A percentile compares a stretch with the other conserved stretches of the same genome.
phyloP scores from a whole-genome alignment of 2,113 vertebrate genomes.

The Gorsachius goisagi region DNA sequence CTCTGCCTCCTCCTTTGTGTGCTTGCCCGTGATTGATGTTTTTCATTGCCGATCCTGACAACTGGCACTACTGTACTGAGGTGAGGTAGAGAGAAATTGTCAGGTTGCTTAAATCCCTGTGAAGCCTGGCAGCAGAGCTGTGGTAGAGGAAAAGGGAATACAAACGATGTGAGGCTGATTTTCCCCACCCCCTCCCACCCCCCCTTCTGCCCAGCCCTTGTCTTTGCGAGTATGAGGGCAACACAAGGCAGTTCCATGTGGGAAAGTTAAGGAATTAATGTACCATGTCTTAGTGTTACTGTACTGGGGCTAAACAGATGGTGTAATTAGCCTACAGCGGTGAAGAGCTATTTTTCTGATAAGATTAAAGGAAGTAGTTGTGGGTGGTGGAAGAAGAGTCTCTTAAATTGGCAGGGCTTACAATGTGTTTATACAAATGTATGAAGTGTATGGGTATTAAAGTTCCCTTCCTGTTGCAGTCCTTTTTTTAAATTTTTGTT shows the following conservation, averaged over 20 bases:
- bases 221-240: slow-evolving; percentile 54
- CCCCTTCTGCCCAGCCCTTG: slow-evolving; percentile 6
- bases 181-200: accelerated
- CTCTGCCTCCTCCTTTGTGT: not conserved
- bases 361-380: slow-evolving; percentile 73
- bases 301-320: slow-evolving; percentile 76
- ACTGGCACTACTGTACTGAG: slow-evolving; percentile 30
- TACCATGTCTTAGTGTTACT: slow-evolving; percentile 69
- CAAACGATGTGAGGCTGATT: slow-evolving; percentile 32
- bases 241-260: slow-evolving; percentile 54
- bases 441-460: not conserved
- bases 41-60: slow-evolving; percentile 65
- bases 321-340: slow-evolving; percentile 75
- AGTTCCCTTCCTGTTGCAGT: not conserved
- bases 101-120: slow-evolving; percentile 51
- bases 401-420: slow-evolving; percentile 50
- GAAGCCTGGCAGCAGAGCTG: slow-evolving; percentile 39
- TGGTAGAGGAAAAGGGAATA: slow-evolving; percentile 37
- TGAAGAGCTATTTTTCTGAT: slow-evolving; percentile 68
- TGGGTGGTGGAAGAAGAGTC: slow-evolving; percentile 62
- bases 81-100: slow-evolving; percentile 58
- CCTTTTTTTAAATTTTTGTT: not conserved
- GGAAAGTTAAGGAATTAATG: slow-evolving; percentile 76
- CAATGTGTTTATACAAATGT: slow-evolving; percentile 19
- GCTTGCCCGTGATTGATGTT: slow-evolving; percentile 25